Evolutionary conservation across 2,888 invertebrate species (phyloP).

Genomic region (Hypselothyrea guttata): DNA sequence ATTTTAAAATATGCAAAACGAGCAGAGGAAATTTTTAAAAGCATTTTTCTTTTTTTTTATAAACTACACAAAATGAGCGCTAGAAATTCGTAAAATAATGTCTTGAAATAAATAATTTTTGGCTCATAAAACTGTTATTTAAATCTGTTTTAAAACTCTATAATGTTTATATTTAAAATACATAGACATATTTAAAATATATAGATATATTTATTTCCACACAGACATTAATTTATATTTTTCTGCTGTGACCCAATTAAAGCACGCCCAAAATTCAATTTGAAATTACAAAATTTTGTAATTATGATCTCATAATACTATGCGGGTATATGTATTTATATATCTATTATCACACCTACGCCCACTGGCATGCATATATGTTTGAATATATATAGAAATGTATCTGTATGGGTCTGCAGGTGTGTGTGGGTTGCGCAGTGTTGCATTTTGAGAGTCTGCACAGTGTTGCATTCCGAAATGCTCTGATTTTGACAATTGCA

Average conservation of each 20-base stretch:
- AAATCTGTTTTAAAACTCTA: too few relatives aligned
- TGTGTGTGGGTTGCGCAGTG: conserved; percentile 5
- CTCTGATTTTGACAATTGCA: conserved; percentile 35
- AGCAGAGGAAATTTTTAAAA: too few relatives aligned
- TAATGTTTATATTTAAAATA: too few relatives aligned
- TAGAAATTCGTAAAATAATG: too few relatives aligned
- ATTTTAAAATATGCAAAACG: too few relatives aligned
- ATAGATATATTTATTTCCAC: not conserved
- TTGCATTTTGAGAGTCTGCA: conserved; percentile 1
- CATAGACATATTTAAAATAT: not conserved
- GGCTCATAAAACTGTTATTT: too few relatives aligned
- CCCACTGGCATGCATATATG: conserved; percentile 8
- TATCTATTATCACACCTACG: not conserved
- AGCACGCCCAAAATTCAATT: not conserved
- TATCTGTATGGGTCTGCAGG: not conserved
- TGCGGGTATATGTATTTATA: not conserved
- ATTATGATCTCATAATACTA: conserved; percentile 23
- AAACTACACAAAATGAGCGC: too few relatives aligned
- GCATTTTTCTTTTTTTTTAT: too few relatives aligned
- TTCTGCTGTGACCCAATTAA: conserved; percentile 26
- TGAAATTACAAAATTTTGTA: conserved; percentile 6
- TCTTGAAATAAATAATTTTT: too few relatives aligned
- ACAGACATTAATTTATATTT: not conserved
- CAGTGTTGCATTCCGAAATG: conserved; percentile 4
- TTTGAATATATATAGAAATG: conserved; percentile 8